Conservation (phyloP, 2,888 invertebrate genomes). For the Hypena proboscidalis region DNA sequence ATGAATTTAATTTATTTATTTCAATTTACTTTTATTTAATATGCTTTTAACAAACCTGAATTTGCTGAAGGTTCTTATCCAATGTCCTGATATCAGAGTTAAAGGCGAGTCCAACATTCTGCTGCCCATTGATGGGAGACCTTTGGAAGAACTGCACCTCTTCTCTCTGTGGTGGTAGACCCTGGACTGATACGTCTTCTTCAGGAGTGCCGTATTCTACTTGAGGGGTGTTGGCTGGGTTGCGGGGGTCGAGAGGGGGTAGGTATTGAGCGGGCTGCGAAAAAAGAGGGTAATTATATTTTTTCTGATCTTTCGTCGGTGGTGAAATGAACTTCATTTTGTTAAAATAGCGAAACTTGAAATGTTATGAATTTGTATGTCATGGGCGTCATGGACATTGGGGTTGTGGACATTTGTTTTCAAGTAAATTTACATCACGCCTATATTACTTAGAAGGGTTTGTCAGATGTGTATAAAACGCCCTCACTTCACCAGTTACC, state of each 20-base stretch:
- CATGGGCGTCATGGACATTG: too few relatives aligned
- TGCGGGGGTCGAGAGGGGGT: conserved; percentile 67
- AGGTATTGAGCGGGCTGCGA: conserved; percentile 57
- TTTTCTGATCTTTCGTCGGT: too few relatives aligned
- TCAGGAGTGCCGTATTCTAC: conserved; percentile 55
- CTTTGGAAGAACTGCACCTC: conserved; percentile 69
- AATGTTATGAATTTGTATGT: too few relatives aligned
- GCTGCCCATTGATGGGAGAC: conserved; percentile 73
- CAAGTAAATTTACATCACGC: too few relatives aligned
- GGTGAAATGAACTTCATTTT: too few relatives aligned
- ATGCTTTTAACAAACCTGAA: conserved; percentile 56
- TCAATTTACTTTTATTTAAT: too few relatives aligned
- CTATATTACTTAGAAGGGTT: too few relatives aligned
- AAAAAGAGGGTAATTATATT: background rate
- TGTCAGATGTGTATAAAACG: too few relatives aligned
- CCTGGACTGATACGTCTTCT: conserved; percentile 74
- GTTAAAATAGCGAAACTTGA: too few relatives aligned
- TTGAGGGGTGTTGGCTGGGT: conserved; percentile 37
- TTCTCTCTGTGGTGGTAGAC: conserved; percentile 64
- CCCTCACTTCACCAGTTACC: too few relatives aligned
- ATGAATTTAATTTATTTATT: too few relatives aligned
- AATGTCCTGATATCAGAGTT: conserved; percentile 65
- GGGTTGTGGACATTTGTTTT: too few relatives aligned
- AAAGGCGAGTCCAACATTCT: conserved; percentile 66
- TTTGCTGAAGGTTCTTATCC: conserved; percentile 61